Base-by-base conservation (phyloP, 2,113 vertebrate species). In the Psephotus haematonotus region DNA sequence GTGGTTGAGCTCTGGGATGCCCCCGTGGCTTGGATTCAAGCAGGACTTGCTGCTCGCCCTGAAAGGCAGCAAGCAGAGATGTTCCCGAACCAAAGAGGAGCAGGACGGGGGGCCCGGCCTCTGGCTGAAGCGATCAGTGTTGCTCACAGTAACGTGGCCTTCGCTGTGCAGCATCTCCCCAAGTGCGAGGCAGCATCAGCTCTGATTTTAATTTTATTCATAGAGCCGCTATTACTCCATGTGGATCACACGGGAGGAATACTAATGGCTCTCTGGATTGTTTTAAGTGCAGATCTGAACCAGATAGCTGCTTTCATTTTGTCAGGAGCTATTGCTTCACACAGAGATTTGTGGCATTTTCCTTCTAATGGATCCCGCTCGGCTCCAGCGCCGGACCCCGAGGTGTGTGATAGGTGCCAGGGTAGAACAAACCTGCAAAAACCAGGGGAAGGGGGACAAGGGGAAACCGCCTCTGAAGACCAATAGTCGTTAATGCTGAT, bases 281-380 rank as follows among this genome's bases (percentile, higher is more conserved):
- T 97, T 98, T 97, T 95, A 98, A 98, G 98, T 95, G 97, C 97
- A 97, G 97, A 98, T 98, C 97, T 97, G 96, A 98, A 97, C 85
- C 93, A 97, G 96, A 97, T 94, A 95, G 92, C 95, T 86, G 96
- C 96, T 98, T 98, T 98, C 97, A 96, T 98, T 98, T 97, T 97
- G 97, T 98, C 97, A 96, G 96, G 96, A 96, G 97, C 98, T 97
- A 97, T 96, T 95, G 96, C 96, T 92, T 97, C 60, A 52, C 75
- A 86, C 94, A 76, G 97, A 96, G 97, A 92, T 95, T 96, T 94
- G 93, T 68, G 95, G 97, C 91, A 85, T 87, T 94, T 96, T 93
- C 93, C 92, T 95, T 82, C 95, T 95, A 91, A 92, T 78, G 91
- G 92, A 96, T 96, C 92, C 94, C 52, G 22, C 86, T 90, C 43